These are phyloP conservation scores for Pitta sordida DNA, from an alignment of 2,113 vertebrate species.

Conservation along the genomic window DNA sequence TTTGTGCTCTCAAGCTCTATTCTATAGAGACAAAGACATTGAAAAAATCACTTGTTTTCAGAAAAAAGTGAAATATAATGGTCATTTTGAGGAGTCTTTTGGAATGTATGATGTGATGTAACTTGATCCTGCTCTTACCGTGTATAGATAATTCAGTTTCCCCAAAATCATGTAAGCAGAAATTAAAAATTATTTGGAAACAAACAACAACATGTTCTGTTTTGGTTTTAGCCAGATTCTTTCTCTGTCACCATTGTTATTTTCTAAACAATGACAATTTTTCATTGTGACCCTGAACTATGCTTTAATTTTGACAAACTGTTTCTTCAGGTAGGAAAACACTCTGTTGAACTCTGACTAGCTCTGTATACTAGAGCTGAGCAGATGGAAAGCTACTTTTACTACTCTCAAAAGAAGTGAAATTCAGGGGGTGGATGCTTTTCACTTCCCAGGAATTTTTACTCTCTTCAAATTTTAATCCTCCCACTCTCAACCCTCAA, in stretches of 20 bases:
- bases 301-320: neutral
- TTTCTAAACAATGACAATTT: neutral
- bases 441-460: slow-evolving; percentile 23
- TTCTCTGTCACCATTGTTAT: neutral
- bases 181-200: neutral
- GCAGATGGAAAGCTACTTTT: slow-evolving; percentile 36
- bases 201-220: neutral
- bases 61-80: neutral
- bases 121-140: neutral
- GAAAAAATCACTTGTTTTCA: neutral
- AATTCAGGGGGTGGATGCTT: neutral
- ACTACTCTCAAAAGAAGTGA: neutral
- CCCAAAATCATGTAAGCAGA: neutral
- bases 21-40: neutral
- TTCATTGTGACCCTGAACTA: neutral
- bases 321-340: neutral
- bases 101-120: neutral
- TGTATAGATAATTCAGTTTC: neutral
- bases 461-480: neutral
- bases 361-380: neutral
- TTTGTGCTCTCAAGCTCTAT: neutral
- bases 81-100: neutral
- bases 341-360: neutral
- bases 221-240: neutral
- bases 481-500: neutral